phyloP scores from a whole-genome alignment of 2,113 vertebrate species.

The Zosterops hypoxanthus region DNA sequence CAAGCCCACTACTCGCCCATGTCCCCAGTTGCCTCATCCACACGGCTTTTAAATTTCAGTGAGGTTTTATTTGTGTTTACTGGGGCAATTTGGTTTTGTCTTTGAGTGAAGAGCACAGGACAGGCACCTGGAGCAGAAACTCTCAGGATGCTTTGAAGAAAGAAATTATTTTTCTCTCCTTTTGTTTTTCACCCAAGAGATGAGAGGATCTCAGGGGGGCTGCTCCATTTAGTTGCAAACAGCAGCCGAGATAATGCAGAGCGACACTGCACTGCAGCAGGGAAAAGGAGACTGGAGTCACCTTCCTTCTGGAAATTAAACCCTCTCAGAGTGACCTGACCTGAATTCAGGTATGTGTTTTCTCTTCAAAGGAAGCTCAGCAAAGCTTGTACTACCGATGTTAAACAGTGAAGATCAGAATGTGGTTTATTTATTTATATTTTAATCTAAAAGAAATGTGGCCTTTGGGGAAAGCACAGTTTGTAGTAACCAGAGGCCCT shows the following conservation, averaged over 20 bases:
- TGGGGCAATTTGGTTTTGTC: neutral
- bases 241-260: neutral
- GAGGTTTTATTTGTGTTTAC: fast-evolving
- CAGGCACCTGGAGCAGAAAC: neutral
- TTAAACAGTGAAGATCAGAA: neutral
- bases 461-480: neutral
- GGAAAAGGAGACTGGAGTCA: neutral
- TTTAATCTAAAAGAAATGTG: neutral
- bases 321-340: neutral
- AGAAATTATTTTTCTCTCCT: neutral
- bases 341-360: neutral
- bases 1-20: neutral
- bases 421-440: neutral
- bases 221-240: neutral
- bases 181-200: neutral
- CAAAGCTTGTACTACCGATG: neutral
- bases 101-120: neutral
- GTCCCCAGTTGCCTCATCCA: neutral
- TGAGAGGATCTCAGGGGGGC: neutral
- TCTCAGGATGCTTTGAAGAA: neutral
- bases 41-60: neutral
- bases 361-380: neutral
- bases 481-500: neutral
- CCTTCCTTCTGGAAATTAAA: neutral
- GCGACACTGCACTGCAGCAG: fast-evolving